phyloP scores from a whole-genome alignment of 2,888 invertebrate species.

The Limnephilus marmoratus region DNA sequence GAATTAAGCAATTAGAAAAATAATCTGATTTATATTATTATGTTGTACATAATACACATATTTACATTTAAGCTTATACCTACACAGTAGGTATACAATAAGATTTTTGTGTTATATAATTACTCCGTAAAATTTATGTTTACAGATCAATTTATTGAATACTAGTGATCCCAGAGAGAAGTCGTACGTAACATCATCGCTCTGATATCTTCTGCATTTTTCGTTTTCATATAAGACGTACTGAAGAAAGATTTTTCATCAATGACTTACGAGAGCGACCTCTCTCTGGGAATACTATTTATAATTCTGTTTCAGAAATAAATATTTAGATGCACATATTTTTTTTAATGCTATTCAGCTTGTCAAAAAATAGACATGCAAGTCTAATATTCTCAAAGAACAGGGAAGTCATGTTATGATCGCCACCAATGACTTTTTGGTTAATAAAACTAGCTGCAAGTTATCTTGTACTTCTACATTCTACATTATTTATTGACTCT shows the following conservation, averaged over 20 bases:
- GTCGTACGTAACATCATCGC: too few species aligned
- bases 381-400: neutral
- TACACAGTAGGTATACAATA: neutral
- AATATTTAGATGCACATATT: neutral
- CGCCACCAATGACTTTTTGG: neutral
- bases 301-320: neutral
- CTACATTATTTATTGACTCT: too few species aligned
- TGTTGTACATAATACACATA: neutral
- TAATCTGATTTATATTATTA: neutral
- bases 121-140: neutral
- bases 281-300: neutral
- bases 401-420: neutral
- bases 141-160: neutral
- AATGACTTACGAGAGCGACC: too few species aligned
- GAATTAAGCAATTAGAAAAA: neutral
- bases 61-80: neutral
- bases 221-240: too few species aligned
- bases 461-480: neutral
- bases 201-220: too few species aligned
- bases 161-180: neutral
- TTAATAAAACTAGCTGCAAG: neutral
- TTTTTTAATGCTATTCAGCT: neutral
- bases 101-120: neutral
- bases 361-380: neutral
- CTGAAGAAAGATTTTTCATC: too few species aligned